Conservation (phyloP, 1,140 invertebrate genomes). For the Dinoponera quadriceps region DNA sequence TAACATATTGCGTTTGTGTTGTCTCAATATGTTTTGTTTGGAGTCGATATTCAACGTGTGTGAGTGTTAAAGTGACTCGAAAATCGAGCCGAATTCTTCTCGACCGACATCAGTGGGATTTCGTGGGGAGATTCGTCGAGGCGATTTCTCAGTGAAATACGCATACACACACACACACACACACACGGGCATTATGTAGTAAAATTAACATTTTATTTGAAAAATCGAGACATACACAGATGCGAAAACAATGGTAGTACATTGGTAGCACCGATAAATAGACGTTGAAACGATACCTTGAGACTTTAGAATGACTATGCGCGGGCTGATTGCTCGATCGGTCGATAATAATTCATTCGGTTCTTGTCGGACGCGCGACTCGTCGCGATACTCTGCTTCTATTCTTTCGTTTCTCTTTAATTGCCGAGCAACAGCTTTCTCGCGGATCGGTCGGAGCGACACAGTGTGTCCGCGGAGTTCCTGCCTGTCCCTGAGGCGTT, state of each 20-base stretch:
- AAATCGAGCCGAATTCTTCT: no score
- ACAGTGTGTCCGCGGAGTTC: neutral
- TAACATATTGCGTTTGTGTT: no score
- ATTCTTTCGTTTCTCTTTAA: neutral
- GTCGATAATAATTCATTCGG: constrained; percentile 15
- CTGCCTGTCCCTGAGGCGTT: neutral
- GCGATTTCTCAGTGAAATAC: no score
- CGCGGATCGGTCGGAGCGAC: constrained; percentile 25
- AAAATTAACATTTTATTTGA: constrained; percentile 82
- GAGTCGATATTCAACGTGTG: no score
- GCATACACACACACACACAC: no score
- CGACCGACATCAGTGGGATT: no score
- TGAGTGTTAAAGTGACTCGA: no score
- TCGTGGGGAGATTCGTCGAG: no score
- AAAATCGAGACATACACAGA: constrained; percentile 82
- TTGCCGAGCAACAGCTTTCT: constrained; percentile 40
- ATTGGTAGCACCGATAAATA: constrained; percentile 79
- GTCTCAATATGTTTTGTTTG: no score
- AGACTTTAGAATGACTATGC: constrained; percentile 61
- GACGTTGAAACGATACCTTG: constrained; percentile 69
- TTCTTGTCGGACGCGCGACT: neutral
- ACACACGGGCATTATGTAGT: constrained; percentile 54
- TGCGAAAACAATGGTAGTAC: constrained; percentile 82
- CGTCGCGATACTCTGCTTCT: neutral
- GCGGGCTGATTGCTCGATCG: constrained; percentile 54